Evolutionary conservation across 2,113 vertebrate species (phyloP).

Genomic region (Sapayoa aenigma): DNA sequence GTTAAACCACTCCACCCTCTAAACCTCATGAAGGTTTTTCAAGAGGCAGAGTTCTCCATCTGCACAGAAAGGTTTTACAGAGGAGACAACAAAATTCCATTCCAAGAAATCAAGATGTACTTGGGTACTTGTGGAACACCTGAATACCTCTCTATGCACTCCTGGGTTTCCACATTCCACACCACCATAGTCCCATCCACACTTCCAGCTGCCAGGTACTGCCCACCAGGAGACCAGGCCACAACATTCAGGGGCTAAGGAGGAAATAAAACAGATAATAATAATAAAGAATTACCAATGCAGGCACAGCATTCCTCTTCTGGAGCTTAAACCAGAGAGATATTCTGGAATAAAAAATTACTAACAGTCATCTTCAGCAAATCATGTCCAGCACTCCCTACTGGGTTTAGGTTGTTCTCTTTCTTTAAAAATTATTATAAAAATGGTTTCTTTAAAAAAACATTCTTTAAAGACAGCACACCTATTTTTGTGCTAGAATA

Average conservation of each 20-base stretch:
- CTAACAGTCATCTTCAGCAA: not conserved
- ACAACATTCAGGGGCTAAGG: slow-evolving; percentile 86
- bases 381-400: not conserved
- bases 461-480: not conserved
- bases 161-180: slow-evolving; percentile 84
- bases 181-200: slow-evolving; percentile 82
- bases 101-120: not conserved
- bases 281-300: not conserved
- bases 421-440: not conserved
- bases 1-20: not conserved
- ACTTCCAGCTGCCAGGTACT: slow-evolving; percentile 85
- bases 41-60: not conserved
- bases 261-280: not conserved
- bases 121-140: not conserved
- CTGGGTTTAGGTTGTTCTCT: not conserved
- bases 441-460: not conserved
- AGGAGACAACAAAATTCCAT: not conserved
- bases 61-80: not conserved
- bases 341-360: not conserved
- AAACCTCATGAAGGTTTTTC: not conserved
- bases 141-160: slow-evolving; percentile 88
- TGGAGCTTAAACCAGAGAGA: not conserved
- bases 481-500: not conserved
- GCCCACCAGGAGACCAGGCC: slow-evolving; percentile 90
- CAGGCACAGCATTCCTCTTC: not conserved